Evolutionary conservation across 2,797 vertebrate genomes (phyloP).

Genomic region (Urophycis tenuis): DNA sequence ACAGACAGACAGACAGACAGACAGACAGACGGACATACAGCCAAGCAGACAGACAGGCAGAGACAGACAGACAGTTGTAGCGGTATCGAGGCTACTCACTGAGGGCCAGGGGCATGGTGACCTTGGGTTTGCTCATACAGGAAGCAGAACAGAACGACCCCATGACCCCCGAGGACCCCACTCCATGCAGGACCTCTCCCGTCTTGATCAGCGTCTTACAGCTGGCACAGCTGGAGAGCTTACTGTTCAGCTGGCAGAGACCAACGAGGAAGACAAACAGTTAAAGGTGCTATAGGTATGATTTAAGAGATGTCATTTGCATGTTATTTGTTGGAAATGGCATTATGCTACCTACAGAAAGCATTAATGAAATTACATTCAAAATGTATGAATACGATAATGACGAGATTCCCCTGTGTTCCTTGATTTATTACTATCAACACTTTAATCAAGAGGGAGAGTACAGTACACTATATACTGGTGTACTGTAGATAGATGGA

Average conservation of each 20-base stretch:
- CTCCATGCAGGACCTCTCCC: conserved; percentile 91
- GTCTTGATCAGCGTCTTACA: conserved; percentile 92
- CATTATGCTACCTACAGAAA: not conserved
- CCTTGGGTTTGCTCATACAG: conserved; percentile 95
- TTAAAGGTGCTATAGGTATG: not conserved
- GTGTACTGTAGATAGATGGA: too few relatives aligned
- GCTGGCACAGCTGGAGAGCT: conserved; percentile 86
- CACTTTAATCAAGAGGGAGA: not conserved
- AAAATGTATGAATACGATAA: not conserved
- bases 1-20: not conserved
- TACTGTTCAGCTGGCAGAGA: conserved; percentile 80
- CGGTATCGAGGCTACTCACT: conserved; percentile 54
- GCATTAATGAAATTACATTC: too few relatives aligned
- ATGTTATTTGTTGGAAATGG: not conserved
- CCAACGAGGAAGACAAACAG: not conserved
- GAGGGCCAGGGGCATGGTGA: conserved; percentile 69
- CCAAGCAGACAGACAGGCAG: conserved; percentile 4
- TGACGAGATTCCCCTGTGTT: too few relatives aligned
- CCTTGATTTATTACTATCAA: too few relatives aligned
- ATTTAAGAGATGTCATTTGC: not conserved
- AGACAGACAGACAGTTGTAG: not conserved
- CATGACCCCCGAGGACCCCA: conserved; percentile 83
- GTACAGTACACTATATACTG: not conserved
- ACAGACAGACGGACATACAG: not conserved
- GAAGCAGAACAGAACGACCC: conserved; percentile 91